Evolutionary conservation across 2,888 invertebrate genomes (phyloP).

Genomic region (Drosophila setosimentum): DNA sequence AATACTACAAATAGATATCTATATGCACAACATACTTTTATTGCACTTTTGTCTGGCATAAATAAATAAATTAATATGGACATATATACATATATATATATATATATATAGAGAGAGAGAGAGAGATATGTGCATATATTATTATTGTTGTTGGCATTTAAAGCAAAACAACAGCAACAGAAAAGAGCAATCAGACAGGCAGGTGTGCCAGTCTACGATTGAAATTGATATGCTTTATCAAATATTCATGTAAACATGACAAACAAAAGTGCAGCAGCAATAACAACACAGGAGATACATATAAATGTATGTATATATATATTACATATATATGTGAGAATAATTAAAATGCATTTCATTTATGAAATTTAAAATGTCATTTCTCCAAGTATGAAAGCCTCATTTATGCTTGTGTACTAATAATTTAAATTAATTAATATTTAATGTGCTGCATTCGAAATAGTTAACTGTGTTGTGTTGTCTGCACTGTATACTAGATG

Average conservation of each 20-base stretch:
- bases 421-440: conserved; percentile 78
- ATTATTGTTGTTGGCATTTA: conserved; percentile 52
- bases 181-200: conserved; percentile 5
- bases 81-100: background rate
- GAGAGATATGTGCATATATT: conserved; percentile 1
- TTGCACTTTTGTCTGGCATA: conserved; percentile 40
- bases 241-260: conserved; percentile 77
- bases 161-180: conserved; percentile 9
- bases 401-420: conserved; percentile 14
- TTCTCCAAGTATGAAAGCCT: conserved; percentile 27
- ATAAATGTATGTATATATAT: background rate
- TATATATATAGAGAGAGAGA: background rate
- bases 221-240: conserved; percentile 74
- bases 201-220: conserved; percentile 44
- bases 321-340: conserved; percentile 55
- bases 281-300: background rate
- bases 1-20: background rate
- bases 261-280: conserved; percentile 49
- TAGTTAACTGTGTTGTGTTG: background rate
- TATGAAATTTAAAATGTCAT: conserved; percentile 70
- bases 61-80: conserved; percentile 51
- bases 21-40: background rate
- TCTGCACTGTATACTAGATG: conserved; percentile 38
- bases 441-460: conserved; percentile 64
- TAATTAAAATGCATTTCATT: conserved; percentile 80